Evolutionary conservation across 2,797 vertebrate genomes (phyloP), one percentile per base, ranked within the genome.

Genomic region (Euthynnus affinis): DNA sequence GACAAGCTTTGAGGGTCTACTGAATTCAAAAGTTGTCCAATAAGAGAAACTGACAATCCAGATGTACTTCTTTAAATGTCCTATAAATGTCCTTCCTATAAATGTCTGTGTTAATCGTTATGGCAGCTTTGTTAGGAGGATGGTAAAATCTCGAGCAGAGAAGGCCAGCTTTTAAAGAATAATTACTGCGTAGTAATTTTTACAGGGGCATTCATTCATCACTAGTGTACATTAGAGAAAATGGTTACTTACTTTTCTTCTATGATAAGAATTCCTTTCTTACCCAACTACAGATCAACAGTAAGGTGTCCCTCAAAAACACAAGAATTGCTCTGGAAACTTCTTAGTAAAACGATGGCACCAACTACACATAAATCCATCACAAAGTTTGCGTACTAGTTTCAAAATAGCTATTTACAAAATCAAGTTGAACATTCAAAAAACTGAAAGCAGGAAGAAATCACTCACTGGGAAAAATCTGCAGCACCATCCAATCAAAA

Each of bases 21-120:
- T 22, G 23, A 75, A 67, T 49, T 81, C 23, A 65, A 51, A 57
- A 57, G 3, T 32, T 13, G n/a, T 62, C 59, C 57, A 63, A 63
- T 29, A 81, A 83, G 81, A 56, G 34, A 71, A 17, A 57, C 5
- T 3, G 52, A 78, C 1, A 15, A 29, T 46, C 7, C 23, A 56
- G 48, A 22, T 55, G 66, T 84, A 57, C 55, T 66, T 58, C 34
- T n/a, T n/a, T n/a, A n/a, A n/a, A n/a, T n/a, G n/a, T n/a, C n/a
- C n/a, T n/a, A n/a, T n/a, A n/a, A n/a, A n/a, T n/a, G 66, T 84
- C 60, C 55, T 66, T 58, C 34, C 48, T 57, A 6, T 52, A 83
- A 79, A 83, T 53, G 46, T 34, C 46, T 56, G 29, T 71, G 76
- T 78, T 65, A 65, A 62, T 66, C 1, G 2, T 22, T 14, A 13